These are phyloP conservation scores for Polydrusus tereticollis DNA, from an alignment of 2,888 invertebrate genomes.

Conservation along the genomic window DNA sequence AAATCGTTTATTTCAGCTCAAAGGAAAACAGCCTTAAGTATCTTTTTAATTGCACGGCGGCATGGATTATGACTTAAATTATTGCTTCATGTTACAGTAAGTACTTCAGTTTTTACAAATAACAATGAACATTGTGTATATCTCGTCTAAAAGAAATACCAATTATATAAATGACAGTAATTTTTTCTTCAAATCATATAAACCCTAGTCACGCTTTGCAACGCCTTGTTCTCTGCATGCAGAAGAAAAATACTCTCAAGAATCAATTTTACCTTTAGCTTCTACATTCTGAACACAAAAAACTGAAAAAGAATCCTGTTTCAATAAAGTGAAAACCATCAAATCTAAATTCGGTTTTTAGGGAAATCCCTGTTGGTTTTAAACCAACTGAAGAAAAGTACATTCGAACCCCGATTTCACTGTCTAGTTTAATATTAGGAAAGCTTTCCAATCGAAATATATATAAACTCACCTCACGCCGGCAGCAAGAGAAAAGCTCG, in stretches of 20 bases:
- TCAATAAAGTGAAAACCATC: not conserved
- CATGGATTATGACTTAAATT: no score
- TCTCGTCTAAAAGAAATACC: no score
- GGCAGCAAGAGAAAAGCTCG: no score
- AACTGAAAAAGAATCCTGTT: not conserved
- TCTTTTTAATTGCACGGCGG: no score
- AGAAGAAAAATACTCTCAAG: not conserved
- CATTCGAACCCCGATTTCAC: not conserved
- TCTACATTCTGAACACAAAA: not conserved
- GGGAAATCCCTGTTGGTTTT: not conserved
- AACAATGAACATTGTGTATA: no score
- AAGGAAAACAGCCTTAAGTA: no score
- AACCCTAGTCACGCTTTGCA: not conserved
- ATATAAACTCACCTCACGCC: no score
- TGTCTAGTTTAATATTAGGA: not conserved
- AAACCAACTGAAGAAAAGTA: not conserved
- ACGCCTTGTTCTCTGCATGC: not conserved
- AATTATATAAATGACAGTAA: no score
- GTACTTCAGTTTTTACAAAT: no score
- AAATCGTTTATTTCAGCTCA: no score
- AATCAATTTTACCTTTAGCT: not conserved
- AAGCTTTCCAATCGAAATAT: not conserved
- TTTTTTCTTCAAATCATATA: no score
- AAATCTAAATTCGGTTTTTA: slow-evolving; percentile 17
- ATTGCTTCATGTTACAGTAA: no score